Conservation (phyloP, 37 sponge, comb jelly and placozoan species). For the Beroe ovata region DNA sequence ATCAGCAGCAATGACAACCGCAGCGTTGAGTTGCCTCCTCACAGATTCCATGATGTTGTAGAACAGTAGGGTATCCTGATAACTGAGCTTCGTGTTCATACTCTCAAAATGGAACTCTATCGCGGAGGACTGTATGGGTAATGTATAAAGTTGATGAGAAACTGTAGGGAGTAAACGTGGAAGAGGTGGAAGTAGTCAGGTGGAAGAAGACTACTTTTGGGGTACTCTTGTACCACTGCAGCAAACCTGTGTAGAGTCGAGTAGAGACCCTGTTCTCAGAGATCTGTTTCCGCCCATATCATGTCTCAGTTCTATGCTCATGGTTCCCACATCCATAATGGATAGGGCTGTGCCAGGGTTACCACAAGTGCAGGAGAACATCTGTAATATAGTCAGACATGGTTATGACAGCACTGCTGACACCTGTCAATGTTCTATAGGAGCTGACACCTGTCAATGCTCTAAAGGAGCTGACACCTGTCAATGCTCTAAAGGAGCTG, state of each 20-base stretch:
- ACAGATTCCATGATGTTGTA: conserved; percentile 47
- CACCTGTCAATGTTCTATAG: no score
- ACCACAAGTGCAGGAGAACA: conserved; percentile 90
- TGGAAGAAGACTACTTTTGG: no score
- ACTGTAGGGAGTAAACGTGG: neutral
- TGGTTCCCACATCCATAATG: conserved; percentile 86
- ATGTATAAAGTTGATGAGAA: no score
- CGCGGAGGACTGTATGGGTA: conserved; percentile 12
- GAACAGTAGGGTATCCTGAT: conserved; percentile 53
- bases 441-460: no score
- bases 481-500: no score
- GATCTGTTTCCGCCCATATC: conserved; percentile 1
- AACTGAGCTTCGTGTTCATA: conserved; percentile 44
- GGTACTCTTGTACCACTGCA: neutral
- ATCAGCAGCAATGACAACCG: conserved; percentile 25
- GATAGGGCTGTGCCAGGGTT: conserved; percentile 94
- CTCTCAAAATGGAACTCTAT: conserved; percentile 26
- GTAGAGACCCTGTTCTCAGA: conserved; percentile 30
- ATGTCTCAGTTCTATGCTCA: conserved; percentile 78
- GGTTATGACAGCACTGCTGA: no score
- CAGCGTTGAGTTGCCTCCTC: conserved; percentile 32
- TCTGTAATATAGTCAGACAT: no score
- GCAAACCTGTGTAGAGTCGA: conserved; percentile 32
- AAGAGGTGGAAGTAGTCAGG: neutral
- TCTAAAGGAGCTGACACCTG: no score